Base-by-base conservation (phyloP, 1,140 invertebrate genomes). In the Lepidurus couesii region DNA sequence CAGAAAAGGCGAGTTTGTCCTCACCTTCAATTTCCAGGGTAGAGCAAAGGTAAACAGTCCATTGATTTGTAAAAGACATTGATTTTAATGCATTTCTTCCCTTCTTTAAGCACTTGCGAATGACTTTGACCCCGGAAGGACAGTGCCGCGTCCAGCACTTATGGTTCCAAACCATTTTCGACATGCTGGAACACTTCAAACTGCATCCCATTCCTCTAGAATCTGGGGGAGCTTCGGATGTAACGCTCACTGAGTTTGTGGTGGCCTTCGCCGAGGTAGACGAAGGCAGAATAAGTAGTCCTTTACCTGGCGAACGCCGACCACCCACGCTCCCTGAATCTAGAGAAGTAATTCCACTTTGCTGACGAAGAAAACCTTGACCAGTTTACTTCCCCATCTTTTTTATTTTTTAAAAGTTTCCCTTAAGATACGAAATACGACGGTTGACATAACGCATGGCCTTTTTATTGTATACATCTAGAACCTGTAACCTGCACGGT, bases 11-110 rank as follows among this genome's bases (percentile, higher is more conserved):
- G 96, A 99, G 87, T 98, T 95, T 86, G 97, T 99, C 53, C 90
- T 99, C 73, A 99, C 97, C 1, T 98, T 98, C 84, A 99, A 98
- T 87, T 98, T 97, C 83, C 95, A 97, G 87, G 95, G 95, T 79
- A 87, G 90, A 84, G 91, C 91, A 21, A 93, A 93, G 88, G 91
- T 92, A 86, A 78, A 44, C 42, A 24, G 24, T 24, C 24, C 24
- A 24, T 24, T 75, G 43, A 79, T 9, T 79, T 8, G 9, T n/a
- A 73, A 78, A 34, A 78, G 26, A 4, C 16, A 13, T 44, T 43
- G 8, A 1, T 42, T 47, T 11, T 1, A n/a, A 78, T 21, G 24
- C 80, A 80, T 45, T 76, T 44, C 42, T 74, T 78, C 26, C 26
- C 43, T 78, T 77, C 24, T 79, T 82, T 16, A 84, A 96, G 92